These are phyloP conservation scores for Oligia latruncula DNA, from an alignment of 2,888 invertebrate genomes.

Conservation along the genomic window DNA sequence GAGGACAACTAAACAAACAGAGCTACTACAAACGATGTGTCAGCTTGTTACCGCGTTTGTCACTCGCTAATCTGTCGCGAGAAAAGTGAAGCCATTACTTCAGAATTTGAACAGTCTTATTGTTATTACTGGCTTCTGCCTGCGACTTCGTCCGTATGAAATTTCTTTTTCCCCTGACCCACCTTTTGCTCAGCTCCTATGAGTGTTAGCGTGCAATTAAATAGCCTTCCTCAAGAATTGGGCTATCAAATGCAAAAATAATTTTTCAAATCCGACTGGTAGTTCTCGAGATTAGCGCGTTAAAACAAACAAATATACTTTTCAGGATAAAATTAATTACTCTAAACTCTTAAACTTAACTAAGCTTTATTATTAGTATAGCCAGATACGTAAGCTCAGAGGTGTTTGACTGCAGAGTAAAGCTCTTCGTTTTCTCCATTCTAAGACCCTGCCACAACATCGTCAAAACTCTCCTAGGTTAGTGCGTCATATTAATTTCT, in stretches of 20 bases:
- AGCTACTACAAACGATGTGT: slow-evolving; percentile 43
- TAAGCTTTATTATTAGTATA: too few relatives aligned
- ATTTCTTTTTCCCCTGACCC: too few relatives aligned
- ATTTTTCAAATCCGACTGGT: neutral
- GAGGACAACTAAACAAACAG: slow-evolving; percentile 70
- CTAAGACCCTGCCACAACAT: neutral
- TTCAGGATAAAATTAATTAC: too few relatives aligned
- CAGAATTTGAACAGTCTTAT: neutral
- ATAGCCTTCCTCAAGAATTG: too few relatives aligned
- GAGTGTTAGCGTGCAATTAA: too few relatives aligned
- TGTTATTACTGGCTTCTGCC: neutral
- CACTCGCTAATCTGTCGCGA: slow-evolving; percentile 3
- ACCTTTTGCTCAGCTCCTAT: too few relatives aligned
- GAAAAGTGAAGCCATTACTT: neutral
- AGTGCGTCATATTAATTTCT: slow-evolving; percentile 45
- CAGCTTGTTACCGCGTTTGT: slow-evolving; percentile 40
- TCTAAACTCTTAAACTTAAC: too few relatives aligned
- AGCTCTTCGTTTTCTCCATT: neutral
- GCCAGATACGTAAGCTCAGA: neutral
- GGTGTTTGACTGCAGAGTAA: neutral
- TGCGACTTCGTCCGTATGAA: too few relatives aligned
- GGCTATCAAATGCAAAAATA: too few relatives aligned
- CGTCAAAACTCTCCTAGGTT: slow-evolving; percentile 1
- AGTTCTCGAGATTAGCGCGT: neutral
- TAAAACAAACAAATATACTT: neutral